These are phyloP conservation scores for Aleiodes sp. DNA, from an alignment of 1,140 invertebrate genomes.

Conservation along the genomic window DNA sequence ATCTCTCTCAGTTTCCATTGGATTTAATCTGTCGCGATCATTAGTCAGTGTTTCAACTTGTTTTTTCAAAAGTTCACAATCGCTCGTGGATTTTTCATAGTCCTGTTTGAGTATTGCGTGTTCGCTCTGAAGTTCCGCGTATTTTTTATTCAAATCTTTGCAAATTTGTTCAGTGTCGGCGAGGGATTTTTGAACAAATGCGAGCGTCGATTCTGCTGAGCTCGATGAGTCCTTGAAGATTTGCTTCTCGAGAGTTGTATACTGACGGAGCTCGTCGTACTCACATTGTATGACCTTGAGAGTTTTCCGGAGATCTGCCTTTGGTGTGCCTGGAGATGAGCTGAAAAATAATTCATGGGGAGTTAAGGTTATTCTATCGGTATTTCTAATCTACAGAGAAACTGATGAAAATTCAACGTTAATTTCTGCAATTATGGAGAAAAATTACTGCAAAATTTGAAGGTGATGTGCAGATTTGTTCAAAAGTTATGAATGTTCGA, in stretches of 20 bases:
- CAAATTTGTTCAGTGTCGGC: constrained; percentile 27
- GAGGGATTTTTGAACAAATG: constrained; percentile 30
- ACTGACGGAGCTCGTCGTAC: constrained; percentile 43
- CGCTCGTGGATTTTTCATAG: not conserved
- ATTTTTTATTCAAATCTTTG: constrained; percentile 35
- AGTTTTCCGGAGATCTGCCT: constrained; percentile 42
- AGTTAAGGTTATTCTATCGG: too few species aligned
- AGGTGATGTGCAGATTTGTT: too few species aligned
- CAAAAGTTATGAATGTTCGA: too few species aligned
- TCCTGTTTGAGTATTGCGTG: not conserved
- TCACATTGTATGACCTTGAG: constrained; percentile 40
- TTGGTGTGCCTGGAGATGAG: constrained; percentile 46
- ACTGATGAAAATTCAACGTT: too few species aligned
- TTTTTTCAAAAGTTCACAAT: constrained; percentile 19
- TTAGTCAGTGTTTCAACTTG: constrained; percentile 18
- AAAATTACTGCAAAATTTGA: too few species aligned
- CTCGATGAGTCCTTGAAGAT: constrained; percentile 36
- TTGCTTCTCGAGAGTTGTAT: constrained; percentile 55
- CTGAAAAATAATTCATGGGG: not conserved
- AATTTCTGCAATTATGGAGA: too few species aligned
- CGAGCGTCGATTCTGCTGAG: constrained; percentile 3
- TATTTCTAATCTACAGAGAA: too few species aligned
- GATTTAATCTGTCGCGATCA: not conserved
- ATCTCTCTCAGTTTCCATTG: constrained; percentile 35
- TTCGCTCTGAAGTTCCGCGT: constrained; percentile 36